Evolutionary conservation across 2,888 invertebrate species (phyloP).

Genomic region (Tenthredo mesomela): DNA sequence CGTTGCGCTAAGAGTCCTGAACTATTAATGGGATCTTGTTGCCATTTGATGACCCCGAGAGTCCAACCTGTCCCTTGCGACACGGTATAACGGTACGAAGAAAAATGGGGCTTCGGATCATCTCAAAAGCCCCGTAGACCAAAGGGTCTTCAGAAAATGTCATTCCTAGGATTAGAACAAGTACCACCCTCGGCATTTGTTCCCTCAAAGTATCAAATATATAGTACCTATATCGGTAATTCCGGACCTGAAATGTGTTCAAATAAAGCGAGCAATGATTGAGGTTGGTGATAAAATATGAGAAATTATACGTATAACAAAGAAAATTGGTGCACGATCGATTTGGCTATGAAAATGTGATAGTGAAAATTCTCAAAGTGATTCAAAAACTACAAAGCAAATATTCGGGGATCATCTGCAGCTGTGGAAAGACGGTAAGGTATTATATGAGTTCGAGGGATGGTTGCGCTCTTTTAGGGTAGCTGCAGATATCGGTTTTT

Average conservation of each 20-base stretch:
- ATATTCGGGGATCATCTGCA: slow-evolving; percentile 23
- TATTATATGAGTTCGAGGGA: not conserved
- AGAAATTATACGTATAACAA: not conserved
- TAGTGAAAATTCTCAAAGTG: not conserved
- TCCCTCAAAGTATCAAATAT: not conserved
- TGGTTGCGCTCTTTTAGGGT: slow-evolving; percentile 8
- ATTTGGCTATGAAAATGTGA: not conserved
- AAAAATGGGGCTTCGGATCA: slow-evolving; percentile 45
- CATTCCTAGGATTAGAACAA: slow-evolving; percentile 36
- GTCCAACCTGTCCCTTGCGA: slow-evolving; percentile 16
- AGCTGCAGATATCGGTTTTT: slow-evolving; percentile 38
- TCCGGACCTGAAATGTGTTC: not conserved
- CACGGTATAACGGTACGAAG: not conserved
- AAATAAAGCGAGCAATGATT: not conserved
- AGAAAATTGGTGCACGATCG: not conserved
- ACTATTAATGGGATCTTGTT: slow-evolving; percentile 49
- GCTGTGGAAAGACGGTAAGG: not conserved
- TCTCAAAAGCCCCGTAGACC: slow-evolving; percentile 13
- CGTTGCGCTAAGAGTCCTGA: slow-evolving; percentile 48
- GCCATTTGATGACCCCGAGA: slow-evolving; percentile 49
- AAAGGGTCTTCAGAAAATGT: slow-evolving; percentile 35
- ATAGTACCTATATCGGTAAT: not conserved
- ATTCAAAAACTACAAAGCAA: not conserved
- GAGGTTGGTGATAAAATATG: not conserved
- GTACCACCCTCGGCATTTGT: not conserved